Conservation (phyloP, 2,797 vertebrate species). For the Characodon lateralis region DNA sequence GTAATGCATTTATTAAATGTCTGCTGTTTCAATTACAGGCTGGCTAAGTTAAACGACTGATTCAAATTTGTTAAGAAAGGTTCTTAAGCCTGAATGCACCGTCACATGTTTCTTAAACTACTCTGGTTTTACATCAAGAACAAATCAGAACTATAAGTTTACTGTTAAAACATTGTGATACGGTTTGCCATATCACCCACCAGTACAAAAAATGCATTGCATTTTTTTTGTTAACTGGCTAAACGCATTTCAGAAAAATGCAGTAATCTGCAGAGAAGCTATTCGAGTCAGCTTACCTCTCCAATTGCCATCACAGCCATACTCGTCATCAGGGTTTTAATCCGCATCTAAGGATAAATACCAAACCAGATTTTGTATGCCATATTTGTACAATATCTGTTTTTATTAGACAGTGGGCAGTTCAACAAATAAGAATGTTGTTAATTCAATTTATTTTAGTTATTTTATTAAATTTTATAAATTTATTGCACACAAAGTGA, state of each 20-base stretch:
- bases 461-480: too few relatives aligned
- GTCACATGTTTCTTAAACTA: background rate
- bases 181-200: background rate
- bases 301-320: constrained; percentile 93
- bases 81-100: background rate
- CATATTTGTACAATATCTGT: background rate
- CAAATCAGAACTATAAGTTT: too few relatives aligned
- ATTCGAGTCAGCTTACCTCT: constrained; percentile 78
- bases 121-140: too few relatives aligned
- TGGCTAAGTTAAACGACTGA: too few relatives aligned
- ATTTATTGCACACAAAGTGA: too few relatives aligned
- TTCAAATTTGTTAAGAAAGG: too few relatives aligned
- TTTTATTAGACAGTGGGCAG: too few relatives aligned
- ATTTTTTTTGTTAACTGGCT: too few relatives aligned
- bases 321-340: constrained; percentile 92
- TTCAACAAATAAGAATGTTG: too few relatives aligned
- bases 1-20: background rate
- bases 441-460: too few relatives aligned
- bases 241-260: too few relatives aligned
- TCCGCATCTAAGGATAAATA: constrained; percentile 78
- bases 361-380: background rate
- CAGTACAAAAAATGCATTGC: background rate
- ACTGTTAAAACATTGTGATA: background rate
- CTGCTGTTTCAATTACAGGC: background rate
- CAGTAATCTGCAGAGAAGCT: background rate